A percentile compares a stretch with the other conserved stretches of the same genome.
Conservation (phyloP, 2,888 invertebrate species). For the Drosophila helvetica region DNA sequence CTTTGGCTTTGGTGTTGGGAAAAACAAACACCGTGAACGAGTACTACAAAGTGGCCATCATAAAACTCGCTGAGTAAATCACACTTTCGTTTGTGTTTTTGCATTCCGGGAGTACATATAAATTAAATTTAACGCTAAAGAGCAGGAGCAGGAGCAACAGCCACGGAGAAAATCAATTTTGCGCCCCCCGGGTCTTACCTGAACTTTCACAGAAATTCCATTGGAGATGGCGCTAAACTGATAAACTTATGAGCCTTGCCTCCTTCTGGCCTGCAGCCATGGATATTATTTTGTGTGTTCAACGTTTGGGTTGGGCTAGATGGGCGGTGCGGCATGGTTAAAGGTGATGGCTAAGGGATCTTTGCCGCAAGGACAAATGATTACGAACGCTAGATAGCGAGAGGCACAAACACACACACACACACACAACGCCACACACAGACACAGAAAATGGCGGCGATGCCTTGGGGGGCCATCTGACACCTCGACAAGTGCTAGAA, state of each 20-base stretch:
- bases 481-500: conserved; percentile 2
- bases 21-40: conserved; percentile 8
- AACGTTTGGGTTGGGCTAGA: not conserved
- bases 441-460: conserved; percentile 19
- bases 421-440: too few species aligned
- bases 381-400: conserved; percentile 53
- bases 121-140: conserved; percentile 64
- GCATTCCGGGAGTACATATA: conserved; percentile 58
- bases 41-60: conserved; percentile 48
- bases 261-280: not conserved
- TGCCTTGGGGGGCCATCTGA: conserved; percentile 22
- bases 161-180: conserved; percentile 66
- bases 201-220: conserved; percentile 55
- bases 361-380: conserved; percentile 62
- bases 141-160: not conserved
- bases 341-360: conserved; percentile 46
- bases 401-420: not conserved
- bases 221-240: conserved; percentile 58
- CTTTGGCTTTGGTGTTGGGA: conserved; percentile 26
- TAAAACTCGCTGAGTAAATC: conserved; percentile 63
- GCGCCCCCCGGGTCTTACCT: conserved; percentile 18
- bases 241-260: conserved; percentile 48
- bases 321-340: conserved; percentile 29
- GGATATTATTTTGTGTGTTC: conserved; percentile 5
- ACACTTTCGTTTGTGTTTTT: conserved; percentile 55